phyloP scores from a whole-genome alignment of 2,888 invertebrate genomes.

The Loripinus fragilis region DNA sequence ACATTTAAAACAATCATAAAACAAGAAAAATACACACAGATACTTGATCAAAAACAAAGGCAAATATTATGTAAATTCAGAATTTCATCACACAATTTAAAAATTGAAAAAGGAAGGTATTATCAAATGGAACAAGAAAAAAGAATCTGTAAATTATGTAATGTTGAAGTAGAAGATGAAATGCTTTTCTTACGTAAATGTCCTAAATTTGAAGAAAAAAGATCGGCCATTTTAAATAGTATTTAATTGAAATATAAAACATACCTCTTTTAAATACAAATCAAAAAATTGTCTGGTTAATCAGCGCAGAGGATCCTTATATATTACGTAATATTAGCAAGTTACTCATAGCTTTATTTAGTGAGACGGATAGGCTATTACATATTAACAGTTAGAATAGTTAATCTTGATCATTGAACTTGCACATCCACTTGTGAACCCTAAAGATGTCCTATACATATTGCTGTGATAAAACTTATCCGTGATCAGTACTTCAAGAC shows the following conservation, averaged over 20 bases:
- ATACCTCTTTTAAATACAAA: not conserved
- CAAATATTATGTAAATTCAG: not conserved
- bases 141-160: conserved; percentile 9
- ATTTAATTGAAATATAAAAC: not conserved
- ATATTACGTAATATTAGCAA: too few relatives aligned
- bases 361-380: too few relatives aligned
- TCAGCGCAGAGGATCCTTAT: not conserved
- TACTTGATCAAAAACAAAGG: not conserved
- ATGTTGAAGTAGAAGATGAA: not conserved
- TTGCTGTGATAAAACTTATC: too few relatives aligned
- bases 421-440: too few relatives aligned
- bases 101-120: not conserved
- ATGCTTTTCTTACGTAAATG: not conserved
- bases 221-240: not conserved
- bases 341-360: too few relatives aligned
- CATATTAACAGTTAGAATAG: too few relatives aligned
- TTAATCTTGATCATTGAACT: too few relatives aligned
- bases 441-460: too few relatives aligned
- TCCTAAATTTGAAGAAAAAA: not conserved
- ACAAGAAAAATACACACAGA: not conserved
- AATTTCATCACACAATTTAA: not conserved
- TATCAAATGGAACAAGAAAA: not conserved
- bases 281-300: not conserved
- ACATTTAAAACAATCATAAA: not conserved
- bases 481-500: too few relatives aligned